Evolutionary conservation across 2,113 vertebrate species (phyloP).

Genomic region (Microtus montanus): DNA sequence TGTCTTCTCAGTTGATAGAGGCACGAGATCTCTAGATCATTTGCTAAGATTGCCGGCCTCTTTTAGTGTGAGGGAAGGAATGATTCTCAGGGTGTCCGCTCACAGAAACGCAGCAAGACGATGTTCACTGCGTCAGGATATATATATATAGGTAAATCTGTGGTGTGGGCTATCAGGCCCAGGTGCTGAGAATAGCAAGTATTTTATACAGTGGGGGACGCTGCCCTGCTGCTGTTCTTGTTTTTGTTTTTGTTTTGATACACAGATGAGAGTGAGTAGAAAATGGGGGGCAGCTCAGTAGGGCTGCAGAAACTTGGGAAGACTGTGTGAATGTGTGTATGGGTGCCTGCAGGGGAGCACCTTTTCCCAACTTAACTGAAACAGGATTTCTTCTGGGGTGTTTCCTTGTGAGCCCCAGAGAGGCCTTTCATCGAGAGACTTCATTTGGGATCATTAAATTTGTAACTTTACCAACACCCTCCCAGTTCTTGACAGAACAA

Average conservation of each 20-base stretch:
- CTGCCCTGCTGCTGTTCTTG: constrained; percentile 46
- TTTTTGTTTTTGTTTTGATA: constrained; percentile 69
- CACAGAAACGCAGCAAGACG: constrained; percentile 67
- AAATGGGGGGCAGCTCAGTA: constrained; percentile 66
- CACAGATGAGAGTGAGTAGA: constrained; percentile 66
- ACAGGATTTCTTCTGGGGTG: constrained; percentile 39
- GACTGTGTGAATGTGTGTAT: background rate
- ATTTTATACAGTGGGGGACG: constrained; percentile 70
- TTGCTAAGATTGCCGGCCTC: constrained; percentile 65
- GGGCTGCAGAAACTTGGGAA: constrained; percentile 53
- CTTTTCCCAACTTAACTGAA: background rate
- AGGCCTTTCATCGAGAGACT: constrained; percentile 55
- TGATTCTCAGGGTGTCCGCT: constrained; percentile 81
- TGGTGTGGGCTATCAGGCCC: constrained; percentile 68
- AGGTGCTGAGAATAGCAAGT: constrained; percentile 75
- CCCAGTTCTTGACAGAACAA: constrained; percentile 25
- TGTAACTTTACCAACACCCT: background rate
- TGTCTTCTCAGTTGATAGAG: constrained; percentile 62
- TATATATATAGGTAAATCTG: constrained; percentile 75
- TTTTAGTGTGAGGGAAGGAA: constrained; percentile 65
- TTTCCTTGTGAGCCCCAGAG: constrained; percentile 6
- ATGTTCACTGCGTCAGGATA: constrained; percentile 57
- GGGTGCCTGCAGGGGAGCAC: background rate
- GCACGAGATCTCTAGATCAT: constrained; percentile 52
- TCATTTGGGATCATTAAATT: constrained; percentile 22